phyloP scores from a whole-genome alignment of 1,140 invertebrate genomes.

The Achroia grisella region DNA sequence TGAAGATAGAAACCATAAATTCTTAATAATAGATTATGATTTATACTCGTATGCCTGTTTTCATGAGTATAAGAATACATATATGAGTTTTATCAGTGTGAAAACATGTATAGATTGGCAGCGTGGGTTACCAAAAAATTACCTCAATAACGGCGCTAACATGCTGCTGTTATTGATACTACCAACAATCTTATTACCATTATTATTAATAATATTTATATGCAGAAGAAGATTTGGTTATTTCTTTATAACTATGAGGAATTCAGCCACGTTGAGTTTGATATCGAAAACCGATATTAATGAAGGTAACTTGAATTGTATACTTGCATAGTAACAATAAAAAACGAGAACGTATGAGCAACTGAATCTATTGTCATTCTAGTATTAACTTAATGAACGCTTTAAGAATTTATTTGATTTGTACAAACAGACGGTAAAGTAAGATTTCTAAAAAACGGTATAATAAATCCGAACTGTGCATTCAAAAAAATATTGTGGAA shows the following conservation, averaged over 20 bases:
- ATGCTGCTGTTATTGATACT: constrained; percentile 30
- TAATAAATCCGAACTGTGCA: too few relatives aligned
- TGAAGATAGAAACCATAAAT: constrained; percentile 15
- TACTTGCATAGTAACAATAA: too few relatives aligned
- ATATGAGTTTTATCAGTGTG: constrained; percentile 24
- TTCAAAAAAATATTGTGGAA: too few relatives aligned
- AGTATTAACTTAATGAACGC: too few relatives aligned
- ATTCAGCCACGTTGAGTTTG: constrained; percentile 63
- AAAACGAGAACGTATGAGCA: too few relatives aligned
- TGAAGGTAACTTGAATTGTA: too few relatives aligned
- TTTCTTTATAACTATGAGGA: constrained; percentile 74
- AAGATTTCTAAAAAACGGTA: too few relatives aligned
- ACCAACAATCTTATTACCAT: constrained; percentile 31
- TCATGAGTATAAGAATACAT: constrained; percentile 17
- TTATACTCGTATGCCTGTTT: constrained; percentile 39
- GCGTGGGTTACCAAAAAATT: constrained; percentile 18
- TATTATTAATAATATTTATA: constrained; percentile 37
- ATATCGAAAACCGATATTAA: constrained; percentile 39
- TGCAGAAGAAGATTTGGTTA: constrained; percentile 73
- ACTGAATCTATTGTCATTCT: too few relatives aligned
- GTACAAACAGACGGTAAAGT: too few relatives aligned
- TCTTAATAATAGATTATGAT: constrained; percentile 43
- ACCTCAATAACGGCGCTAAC: constrained; percentile 14
- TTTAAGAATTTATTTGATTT: too few relatives aligned
- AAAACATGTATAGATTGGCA: constrained; percentile 19